Conservation (phyloP, 2,888 invertebrate genomes). For the Epistrophe eligans region DNA sequence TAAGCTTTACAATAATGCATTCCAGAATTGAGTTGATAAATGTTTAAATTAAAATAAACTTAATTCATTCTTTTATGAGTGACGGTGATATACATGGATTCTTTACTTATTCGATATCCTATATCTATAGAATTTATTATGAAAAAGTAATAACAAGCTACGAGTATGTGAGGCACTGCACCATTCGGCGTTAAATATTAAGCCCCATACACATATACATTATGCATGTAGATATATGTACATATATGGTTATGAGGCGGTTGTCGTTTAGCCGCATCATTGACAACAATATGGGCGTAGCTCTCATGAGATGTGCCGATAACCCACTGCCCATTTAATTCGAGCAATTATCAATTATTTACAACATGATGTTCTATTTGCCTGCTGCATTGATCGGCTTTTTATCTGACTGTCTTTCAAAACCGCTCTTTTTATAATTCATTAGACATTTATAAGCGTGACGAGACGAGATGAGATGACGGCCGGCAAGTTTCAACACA, state of each 20-base stretch:
- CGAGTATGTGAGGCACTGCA: neutral
- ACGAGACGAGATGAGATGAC: slow-evolving; percentile 18
- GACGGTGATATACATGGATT: neutral
- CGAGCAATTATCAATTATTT: slow-evolving; percentile 69
- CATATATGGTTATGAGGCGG: slow-evolving; percentile 1
- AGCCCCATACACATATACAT: neutral
- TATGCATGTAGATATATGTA: neutral
- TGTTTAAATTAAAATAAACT: neutral
- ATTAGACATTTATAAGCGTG: slow-evolving; percentile 44
- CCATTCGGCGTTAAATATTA: neutral
- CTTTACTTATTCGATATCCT: neutral
- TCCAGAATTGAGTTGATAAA: no score
- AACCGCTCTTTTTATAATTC: slow-evolving; percentile 42
- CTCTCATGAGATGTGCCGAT: slow-evolving; percentile 47
- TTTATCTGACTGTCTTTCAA: slow-evolving; percentile 52
- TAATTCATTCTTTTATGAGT: no score
- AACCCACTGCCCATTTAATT: slow-evolving; percentile 58
- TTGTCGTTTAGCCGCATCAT: slow-evolving; percentile 46
- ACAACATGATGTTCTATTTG: slow-evolving; percentile 50
- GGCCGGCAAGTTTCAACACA: slow-evolving; percentile 30
- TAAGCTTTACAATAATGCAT: no score
- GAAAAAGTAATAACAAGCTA: neutral
- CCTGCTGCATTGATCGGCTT: slow-evolving; percentile 52
- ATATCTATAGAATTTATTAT: neutral
- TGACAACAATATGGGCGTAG: slow-evolving; percentile 54